phyloP scores from a whole-genome alignment of 2,888 invertebrate species.

The Ennomos erosarius region DNA sequence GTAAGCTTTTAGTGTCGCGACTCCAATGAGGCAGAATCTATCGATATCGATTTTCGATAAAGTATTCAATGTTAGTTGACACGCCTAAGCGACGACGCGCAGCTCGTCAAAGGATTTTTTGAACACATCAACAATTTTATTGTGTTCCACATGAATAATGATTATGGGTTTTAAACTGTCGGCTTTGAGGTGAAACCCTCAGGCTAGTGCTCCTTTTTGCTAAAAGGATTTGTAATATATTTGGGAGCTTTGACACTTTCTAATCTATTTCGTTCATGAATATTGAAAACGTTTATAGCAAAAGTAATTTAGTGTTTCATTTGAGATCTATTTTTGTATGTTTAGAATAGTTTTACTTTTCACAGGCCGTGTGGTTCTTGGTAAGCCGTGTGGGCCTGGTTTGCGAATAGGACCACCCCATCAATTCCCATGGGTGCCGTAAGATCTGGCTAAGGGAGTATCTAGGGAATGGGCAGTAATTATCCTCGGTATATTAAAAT shows the following conservation, averaged over 20 bases:
- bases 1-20: slow-evolving; percentile 16
- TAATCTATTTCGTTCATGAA: too few relatives aligned
- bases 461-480: too few relatives aligned
- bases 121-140: slow-evolving; percentile 4
- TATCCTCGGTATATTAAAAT: too few relatives aligned
- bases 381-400: too few relatives aligned
- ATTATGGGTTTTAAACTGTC: neutral
- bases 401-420: too few relatives aligned
- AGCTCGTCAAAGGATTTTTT: slow-evolving; percentile 11
- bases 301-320: neutral
- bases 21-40: slow-evolving; percentile 13
- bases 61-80: slow-evolving; percentile 5
- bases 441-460: too few relatives aligned
- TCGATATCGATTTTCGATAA: slow-evolving; percentile 22
- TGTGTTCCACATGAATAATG: slow-evolving; percentile 12
- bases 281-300: neutral
- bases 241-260: neutral
- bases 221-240: neutral
- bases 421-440: too few relatives aligned
- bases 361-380: too few relatives aligned
- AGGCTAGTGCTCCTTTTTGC: slow-evolving; percentile 3
- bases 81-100: slow-evolving; percentile 5
- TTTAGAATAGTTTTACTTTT: neutral
- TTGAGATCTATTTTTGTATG: neutral
- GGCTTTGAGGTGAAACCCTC: neutral